These are phyloP conservation scores for Tipula vernalis DNA, from an alignment of 2,888 invertebrate species.

Conservation along the genomic window DNA sequence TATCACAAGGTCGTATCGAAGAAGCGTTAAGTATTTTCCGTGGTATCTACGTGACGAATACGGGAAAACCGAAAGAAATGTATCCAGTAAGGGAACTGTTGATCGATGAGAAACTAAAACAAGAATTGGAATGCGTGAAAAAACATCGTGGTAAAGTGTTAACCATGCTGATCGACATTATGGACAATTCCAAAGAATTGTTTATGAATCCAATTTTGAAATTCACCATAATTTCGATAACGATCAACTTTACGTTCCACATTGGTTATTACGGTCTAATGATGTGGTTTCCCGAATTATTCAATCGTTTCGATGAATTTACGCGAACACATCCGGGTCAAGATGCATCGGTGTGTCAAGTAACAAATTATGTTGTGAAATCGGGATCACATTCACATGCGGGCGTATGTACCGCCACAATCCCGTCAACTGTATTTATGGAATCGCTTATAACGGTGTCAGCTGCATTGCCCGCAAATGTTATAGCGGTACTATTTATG, in stretches of 20 bases:
- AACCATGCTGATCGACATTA: constrained; percentile 61
- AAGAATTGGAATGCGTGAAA: constrained; percentile 29
- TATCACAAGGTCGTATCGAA: constrained; percentile 65
- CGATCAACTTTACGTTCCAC: constrained; percentile 86
- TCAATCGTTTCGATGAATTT: constrained; percentile 79
- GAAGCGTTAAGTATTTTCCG: constrained; percentile 72
- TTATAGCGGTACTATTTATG: constrained; percentile 72
- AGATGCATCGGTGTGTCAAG: constrained; percentile 58
- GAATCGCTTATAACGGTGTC: constrained; percentile 79
- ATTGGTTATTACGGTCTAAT: constrained; percentile 92
- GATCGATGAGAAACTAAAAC: constrained; percentile 42
- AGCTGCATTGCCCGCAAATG: constrained; percentile 73
- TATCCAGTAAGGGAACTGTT: constrained; percentile 65
- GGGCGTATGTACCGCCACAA: constrained; percentile 52
- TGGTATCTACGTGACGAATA: constrained; percentile 69
- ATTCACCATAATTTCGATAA: constrained; percentile 72
- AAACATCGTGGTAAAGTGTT: constrained; percentile 53
- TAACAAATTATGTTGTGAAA: constrained; percentile 62
- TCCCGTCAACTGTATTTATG: constrained; percentile 68
- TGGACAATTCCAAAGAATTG: constrained; percentile 68
- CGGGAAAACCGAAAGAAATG: constrained; percentile 56
- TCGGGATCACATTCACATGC: constrained; percentile 46
- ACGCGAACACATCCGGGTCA: constrained; percentile 51
- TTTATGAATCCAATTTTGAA: constrained; percentile 71
- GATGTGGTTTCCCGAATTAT: constrained; percentile 96